Conservation (phyloP, 2,888 invertebrate species). For the Nineta flava region DNA sequence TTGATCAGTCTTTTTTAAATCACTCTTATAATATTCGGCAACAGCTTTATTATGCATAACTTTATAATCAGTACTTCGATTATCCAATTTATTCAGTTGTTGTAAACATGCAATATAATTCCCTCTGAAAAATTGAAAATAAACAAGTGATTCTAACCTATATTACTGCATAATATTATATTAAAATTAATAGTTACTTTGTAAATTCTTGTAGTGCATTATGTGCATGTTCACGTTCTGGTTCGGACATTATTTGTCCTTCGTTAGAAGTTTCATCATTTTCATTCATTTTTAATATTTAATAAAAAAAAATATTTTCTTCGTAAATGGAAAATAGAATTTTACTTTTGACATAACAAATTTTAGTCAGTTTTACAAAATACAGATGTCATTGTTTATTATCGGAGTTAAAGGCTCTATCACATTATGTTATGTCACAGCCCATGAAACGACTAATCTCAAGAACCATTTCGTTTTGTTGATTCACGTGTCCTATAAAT, state of each 20-base stretch:
- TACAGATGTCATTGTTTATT: no score
- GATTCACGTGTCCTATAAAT: no score
- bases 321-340: no score
- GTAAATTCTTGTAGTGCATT: conserved; percentile 25
- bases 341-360: no score
- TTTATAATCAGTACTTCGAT: conserved; percentile 49
- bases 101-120: conserved; percentile 44
- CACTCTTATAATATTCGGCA: conserved; percentile 60
- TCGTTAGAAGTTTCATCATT: conserved; percentile 22
- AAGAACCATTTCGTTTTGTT: no score
- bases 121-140: conserved; percentile 24
- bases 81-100: conserved; percentile 48
- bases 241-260: conserved; percentile 22
- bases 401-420: no score
- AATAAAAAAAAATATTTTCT: no score
- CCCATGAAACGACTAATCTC: no score
- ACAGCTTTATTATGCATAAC: conserved; percentile 73
- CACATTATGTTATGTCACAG: no score
- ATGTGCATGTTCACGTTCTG: conserved; percentile 25
- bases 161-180: background rate
- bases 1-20: conserved; percentile 54
- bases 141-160: no score
- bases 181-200: conserved; percentile 18
- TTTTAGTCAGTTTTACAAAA: no score
- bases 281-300: conserved; percentile 16